phyloP scores from a whole-genome alignment of 2,113 vertebrate genomes.

The Zapus hudsonius region DNA sequence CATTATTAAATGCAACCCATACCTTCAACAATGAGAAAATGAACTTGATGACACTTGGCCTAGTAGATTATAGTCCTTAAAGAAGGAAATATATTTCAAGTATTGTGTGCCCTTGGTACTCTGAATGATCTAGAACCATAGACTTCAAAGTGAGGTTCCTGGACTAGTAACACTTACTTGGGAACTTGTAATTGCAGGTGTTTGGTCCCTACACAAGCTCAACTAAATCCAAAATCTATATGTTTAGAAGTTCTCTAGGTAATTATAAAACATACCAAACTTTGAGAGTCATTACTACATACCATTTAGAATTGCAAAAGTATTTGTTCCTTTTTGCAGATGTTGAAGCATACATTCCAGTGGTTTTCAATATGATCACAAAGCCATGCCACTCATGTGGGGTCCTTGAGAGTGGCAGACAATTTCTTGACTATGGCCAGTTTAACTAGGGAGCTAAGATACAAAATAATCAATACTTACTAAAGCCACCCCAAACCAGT shows the following conservation, averaged over 20 bases:
- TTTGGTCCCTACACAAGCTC: neutral
- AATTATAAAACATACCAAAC: neutral
- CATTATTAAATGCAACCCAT: neutral
- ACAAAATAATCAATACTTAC: too few relatives aligned
- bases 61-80: neutral
- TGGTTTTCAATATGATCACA: neutral
- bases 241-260: neutral
- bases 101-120: neutral
- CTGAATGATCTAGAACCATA: neutral
- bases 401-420: too few relatives aligned
- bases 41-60: neutral
- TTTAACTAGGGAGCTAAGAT: too few relatives aligned
- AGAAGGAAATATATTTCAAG: neutral
- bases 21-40: neutral
- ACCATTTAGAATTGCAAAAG: conserved; percentile 8
- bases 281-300: neutral
- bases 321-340: neutral
- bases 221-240: neutral
- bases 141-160: neutral
- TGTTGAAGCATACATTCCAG: neutral
- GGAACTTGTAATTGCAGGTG: neutral
- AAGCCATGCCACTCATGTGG: neutral
- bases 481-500: too few relatives aligned
- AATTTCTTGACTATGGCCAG: too few relatives aligned
- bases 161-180: neutral